phyloP scores from a whole-genome alignment of 2,113 vertebrate species.

The Zosterops hypoxanthus region DNA sequence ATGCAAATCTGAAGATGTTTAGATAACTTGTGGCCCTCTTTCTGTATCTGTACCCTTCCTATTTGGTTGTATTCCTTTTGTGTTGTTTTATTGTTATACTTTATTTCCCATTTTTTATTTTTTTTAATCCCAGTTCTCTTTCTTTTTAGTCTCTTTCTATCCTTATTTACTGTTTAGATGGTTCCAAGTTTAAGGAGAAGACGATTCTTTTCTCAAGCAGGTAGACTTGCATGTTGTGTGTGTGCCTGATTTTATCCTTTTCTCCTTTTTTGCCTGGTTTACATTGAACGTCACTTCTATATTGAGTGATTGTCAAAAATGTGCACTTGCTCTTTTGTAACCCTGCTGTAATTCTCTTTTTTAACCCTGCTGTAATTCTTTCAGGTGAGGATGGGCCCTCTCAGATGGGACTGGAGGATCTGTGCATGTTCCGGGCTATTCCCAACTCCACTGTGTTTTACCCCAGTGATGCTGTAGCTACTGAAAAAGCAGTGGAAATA shows the following conservation, averaged over 20 bases:
- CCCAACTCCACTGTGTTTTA: constrained; percentile 91
- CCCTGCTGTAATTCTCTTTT: neutral
- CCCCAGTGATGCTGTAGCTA: constrained; percentile 89
- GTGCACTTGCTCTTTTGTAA: neutral
- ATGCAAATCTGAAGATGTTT: neutral
- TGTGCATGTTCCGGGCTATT: constrained; percentile 88
- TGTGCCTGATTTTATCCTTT: constrained; percentile 49
- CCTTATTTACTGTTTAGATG: constrained; percentile 68
- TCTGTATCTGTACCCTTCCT: neutral
- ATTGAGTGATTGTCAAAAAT: neutral
- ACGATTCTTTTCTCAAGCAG: constrained; percentile 69
- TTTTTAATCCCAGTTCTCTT: constrained; percentile 67
- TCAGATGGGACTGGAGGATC: constrained; percentile 92
- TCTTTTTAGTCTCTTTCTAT: constrained; percentile 73
- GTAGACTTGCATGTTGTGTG: constrained; percentile 69
- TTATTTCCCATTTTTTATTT: constrained; percentile 33
- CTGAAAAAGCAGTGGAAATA: constrained; percentile 93
- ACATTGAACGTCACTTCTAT: neutral
- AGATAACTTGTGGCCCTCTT: neutral
- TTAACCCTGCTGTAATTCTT: neutral
- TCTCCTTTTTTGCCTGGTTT: neutral
- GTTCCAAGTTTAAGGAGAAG: constrained; percentile 69
- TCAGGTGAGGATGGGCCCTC: constrained; percentile 93
- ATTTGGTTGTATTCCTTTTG: constrained; percentile 8
- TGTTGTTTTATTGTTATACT: constrained; percentile 11